These are phyloP conservation scores for Macaria liturata DNA, from an alignment of 2,888 invertebrate species.

Conservation along the genomic window DNA sequence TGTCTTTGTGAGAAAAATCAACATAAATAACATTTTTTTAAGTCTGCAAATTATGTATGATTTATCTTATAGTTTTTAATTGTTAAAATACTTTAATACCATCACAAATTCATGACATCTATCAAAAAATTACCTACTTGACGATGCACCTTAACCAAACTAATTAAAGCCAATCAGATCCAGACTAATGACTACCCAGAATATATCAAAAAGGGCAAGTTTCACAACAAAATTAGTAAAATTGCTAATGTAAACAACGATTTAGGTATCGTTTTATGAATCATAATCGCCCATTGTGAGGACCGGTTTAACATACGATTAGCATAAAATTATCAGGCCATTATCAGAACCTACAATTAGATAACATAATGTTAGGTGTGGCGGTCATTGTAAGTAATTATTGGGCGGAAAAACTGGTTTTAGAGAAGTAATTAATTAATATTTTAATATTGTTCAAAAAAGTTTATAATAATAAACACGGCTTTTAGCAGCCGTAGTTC, in stretches of 20 bases:
- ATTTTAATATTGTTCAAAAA: neutral
- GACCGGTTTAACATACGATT: slow-evolving; percentile 53
- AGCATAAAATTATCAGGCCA: slow-evolving; percentile 61
- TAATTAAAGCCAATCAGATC: no score
- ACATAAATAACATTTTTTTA: no score
- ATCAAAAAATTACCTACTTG: no score
- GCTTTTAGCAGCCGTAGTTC: neutral
- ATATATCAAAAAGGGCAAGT: neutral
- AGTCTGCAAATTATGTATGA: no score
- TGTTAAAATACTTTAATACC: no score
- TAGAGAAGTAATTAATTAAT: slow-evolving; percentile 1
- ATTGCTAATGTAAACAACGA: slow-evolving; percentile 18
- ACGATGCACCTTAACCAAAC: no score
- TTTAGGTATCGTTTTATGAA: slow-evolving; percentile 38
- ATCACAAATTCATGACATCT: no score
- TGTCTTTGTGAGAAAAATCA: no score
- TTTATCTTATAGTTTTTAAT: no score
- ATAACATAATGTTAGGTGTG: slow-evolving; percentile 25
- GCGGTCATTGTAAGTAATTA: slow-evolving; percentile 19
- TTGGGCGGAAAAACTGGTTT: slow-evolving; percentile 17
- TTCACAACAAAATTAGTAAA: slow-evolving; percentile 8
- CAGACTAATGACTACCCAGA: neutral
- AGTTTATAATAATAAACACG: neutral
- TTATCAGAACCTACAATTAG: slow-evolving; percentile 47
- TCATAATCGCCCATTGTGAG: slow-evolving; percentile 53